Evolutionary conservation across 2,113 vertebrate genomes (phyloP).

Genomic region (Agelaius phoeniceus): DNA sequence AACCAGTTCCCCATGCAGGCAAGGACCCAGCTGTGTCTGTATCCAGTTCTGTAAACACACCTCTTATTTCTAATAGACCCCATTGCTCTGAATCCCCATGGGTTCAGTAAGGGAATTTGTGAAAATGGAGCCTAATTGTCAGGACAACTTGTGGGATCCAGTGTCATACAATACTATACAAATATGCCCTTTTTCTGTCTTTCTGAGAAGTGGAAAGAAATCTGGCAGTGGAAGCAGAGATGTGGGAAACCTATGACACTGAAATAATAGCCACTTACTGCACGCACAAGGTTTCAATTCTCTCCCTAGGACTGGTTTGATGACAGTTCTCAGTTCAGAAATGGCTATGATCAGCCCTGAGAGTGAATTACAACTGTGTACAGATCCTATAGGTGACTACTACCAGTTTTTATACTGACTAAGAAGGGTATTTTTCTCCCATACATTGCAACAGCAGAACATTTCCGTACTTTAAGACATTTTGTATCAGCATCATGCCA

Average conservation of each 20-base stretch:
- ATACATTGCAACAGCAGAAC: background rate
- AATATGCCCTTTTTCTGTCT: background rate
- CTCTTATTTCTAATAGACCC: background rate
- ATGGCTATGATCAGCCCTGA: background rate
- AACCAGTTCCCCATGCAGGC: background rate
- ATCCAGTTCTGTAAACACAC: background rate
- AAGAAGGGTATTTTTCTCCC: background rate
- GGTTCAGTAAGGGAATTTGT: background rate
- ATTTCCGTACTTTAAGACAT: background rate
- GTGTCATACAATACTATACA: background rate
- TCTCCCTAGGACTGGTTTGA: background rate
- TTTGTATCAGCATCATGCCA: background rate
- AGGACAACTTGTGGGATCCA: background rate
- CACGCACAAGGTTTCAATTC: background rate
- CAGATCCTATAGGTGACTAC: background rate
- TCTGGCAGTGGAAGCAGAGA: background rate
- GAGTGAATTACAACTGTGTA: background rate
- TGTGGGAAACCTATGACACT: background rate
- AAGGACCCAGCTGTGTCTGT: background rate
- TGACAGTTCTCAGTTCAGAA: conserved; percentile 1
- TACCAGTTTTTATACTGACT: background rate
- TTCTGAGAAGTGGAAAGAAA: background rate
- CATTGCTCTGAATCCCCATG: background rate
- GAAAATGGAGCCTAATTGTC: background rate
- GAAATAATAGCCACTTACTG: background rate